These are phyloP conservation scores for Neodiprion pinetum DNA, from an alignment of 1,140 invertebrate genomes.

Conservation along the genomic window DNA sequence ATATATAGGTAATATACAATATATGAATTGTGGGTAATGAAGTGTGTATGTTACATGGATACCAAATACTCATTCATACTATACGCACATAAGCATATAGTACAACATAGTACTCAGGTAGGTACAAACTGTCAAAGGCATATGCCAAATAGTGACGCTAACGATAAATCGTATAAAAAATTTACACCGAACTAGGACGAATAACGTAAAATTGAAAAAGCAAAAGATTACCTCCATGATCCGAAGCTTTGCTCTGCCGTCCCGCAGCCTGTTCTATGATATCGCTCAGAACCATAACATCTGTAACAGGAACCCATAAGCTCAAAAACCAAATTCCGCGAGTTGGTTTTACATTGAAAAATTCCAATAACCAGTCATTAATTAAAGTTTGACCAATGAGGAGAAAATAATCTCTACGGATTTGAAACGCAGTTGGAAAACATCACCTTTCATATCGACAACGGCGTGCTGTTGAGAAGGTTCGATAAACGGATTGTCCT, in stretches of 20 bases:
- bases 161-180: conserved; percentile 23
- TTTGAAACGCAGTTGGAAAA: neutral
- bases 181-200: conserved; percentile 2
- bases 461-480: conserved; percentile 85
- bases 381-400: too few relatives aligned
- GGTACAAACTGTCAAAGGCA: neutral
- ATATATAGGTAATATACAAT: neutral
- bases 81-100: neutral
- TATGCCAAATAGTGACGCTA: conserved; percentile 7
- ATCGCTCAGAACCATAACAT: conserved; percentile 97
- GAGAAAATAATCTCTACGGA: neutral
- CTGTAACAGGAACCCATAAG: conserved; percentile 65
- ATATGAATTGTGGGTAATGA: conserved; percentile 1
- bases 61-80: neutral
- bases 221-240: conserved; percentile 80
- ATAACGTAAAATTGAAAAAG: conserved; percentile 18
- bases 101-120: neutral
- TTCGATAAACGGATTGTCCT: conserved; percentile 92
- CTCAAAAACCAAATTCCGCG: too few relatives aligned
- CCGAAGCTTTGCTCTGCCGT: conserved; percentile 81
- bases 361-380: too few relatives aligned
- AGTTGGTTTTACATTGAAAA: too few relatives aligned
- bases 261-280: conserved; percentile 96
- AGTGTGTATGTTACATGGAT: neutral
- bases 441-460: conserved; percentile 92